A percentile compares a stretch with the other conserved stretches of the same genome.
These are phyloP conservation scores for Sciurus carolinensis DNA, from an alignment of 2,797 vertebrate genomes.

Conservation along the genomic window DNA sequence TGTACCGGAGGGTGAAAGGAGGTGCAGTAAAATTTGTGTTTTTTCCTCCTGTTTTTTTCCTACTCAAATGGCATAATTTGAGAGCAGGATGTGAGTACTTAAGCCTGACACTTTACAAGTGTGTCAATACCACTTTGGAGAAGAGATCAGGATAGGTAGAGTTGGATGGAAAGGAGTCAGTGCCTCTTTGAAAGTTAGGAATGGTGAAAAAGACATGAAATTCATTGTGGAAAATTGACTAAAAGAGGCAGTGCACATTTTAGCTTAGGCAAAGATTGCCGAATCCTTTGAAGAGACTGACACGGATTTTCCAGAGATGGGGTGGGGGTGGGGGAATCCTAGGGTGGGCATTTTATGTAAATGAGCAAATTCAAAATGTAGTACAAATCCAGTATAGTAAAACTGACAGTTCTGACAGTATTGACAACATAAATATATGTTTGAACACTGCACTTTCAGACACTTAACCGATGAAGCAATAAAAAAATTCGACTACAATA, in stretches of 20 bases:
- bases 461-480: conserved; percentile 92
- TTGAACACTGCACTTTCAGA: conserved; percentile 91
- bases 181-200: conserved; percentile 82
- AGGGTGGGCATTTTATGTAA: conserved; percentile 91
- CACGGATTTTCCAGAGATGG: conserved; percentile 83
- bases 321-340: conserved; percentile 79
- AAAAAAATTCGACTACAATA: conserved; percentile 92
- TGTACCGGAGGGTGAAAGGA: neutral
- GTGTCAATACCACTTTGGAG: conserved; percentile 53
- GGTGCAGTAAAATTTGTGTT: neutral
- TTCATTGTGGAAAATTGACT: conserved; percentile 80
- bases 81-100: neutral
- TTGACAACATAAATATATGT: conserved; percentile 92
- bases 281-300: conserved; percentile 88
- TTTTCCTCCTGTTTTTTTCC: conserved; percentile 37
- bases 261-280: conserved; percentile 77
- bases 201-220: conserved; percentile 82
- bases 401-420: conserved; percentile 92
- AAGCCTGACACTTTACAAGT: conserved; percentile 62
- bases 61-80: neutral
- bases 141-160: conserved; percentile 2
- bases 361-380: conserved; percentile 90
- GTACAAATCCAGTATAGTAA: conserved; percentile 90
- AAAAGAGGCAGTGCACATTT: conserved; percentile 75
- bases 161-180: neutral